Evolutionary conservation across 2,888 invertebrate genomes (phyloP).

Genomic region (Drosophila nr. perissopoda): DNA sequence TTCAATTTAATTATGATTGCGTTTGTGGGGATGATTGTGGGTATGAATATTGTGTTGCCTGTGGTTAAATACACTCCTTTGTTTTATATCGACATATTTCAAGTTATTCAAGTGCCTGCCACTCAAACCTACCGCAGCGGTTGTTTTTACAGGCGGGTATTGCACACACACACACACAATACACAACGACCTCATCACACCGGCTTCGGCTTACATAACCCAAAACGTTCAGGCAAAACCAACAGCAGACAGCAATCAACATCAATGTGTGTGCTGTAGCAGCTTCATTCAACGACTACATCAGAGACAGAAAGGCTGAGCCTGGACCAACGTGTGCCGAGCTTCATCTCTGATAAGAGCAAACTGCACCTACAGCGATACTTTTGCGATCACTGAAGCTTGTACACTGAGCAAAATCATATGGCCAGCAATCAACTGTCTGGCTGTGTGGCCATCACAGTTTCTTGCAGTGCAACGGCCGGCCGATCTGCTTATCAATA

Average conservation of each 20-base stretch:
- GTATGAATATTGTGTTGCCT: neutral
- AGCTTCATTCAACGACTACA: slow-evolving; percentile 51
- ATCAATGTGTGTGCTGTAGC: slow-evolving; percentile 56
- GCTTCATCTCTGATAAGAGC: slow-evolving; percentile 83
- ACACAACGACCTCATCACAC: slow-evolving; percentile 47
- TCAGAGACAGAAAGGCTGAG: slow-evolving; percentile 37
- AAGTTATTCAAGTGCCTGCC: slow-evolving; percentile 18
- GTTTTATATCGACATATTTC: neutral
- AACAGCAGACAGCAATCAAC: slow-evolving; percentile 61
- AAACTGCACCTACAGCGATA: slow-evolving; percentile 83
- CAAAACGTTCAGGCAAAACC: slow-evolving; percentile 43
- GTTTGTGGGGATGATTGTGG: neutral
- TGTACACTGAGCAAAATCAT: slow-evolving; percentile 62
- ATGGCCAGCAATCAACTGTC: slow-evolving; percentile 16
- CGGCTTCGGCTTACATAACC: slow-evolving; percentile 67
- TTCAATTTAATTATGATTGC: neutral
- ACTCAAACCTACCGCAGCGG: slow-evolving; percentile 68
- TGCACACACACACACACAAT: slow-evolving; percentile 59
- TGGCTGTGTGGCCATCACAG: slow-evolving; percentile 23
- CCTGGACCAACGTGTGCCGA: slow-evolving; percentile 75
- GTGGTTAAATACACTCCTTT: slow-evolving; percentile 5
- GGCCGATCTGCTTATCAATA: slow-evolving; percentile 78
- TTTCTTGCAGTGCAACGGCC: slow-evolving; percentile 68
- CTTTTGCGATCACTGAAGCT: slow-evolving; percentile 42
- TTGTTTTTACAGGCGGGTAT: slow-evolving; percentile 30